Evolutionary conservation across 2,797 vertebrate genomes (phyloP), one percentile per base, ranked within the genome.

Genomic region (Sebastes trivittatus): DNA sequence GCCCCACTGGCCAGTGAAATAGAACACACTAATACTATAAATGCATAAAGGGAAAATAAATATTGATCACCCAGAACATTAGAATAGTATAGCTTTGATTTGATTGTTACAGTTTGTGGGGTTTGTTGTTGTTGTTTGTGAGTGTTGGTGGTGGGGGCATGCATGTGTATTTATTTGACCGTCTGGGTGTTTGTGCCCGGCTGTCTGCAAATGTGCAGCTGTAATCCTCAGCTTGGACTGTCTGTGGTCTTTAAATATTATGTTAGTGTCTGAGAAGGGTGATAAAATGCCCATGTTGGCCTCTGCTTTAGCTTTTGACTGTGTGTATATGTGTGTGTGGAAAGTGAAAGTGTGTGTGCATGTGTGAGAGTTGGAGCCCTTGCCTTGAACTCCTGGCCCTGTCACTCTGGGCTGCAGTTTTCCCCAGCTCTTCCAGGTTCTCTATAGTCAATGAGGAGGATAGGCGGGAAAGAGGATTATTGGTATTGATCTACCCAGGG

Each of bases 401-500:
- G 90, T 93, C 93, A 92, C 87, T 95, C 88, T 83, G 79, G 85
- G 71, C 90, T 90, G 92, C 87, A 94, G 90, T 94, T 94, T 94
- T 92, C 92, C 75, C 74, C 82, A 64, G 86, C 88, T 93, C 88
- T 87, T 94, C 92, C 90, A 92, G 89, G 89, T 95, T 96, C 95
- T 95, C 93, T 96, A 89, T 95, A 96, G 97, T 97, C 97, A 97
- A 97, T 97, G 97, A 98, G 96, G 94, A 97, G 96, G 97, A 97
- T 97, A 97, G 97, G 97, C 97, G 96, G 97, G 96, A 97, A 97
- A 96, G 96, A 96, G 97, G 97, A 97, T 98, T 98, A 98, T 97
- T 97, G 96, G 97, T 99, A 99, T 98, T 98, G 98, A 99, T 99
- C 98, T 96, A 97, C 98, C 97, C 98, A 97, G 96, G 97, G 97